A percentile compares a stretch with the other conserved stretches of the same genome.
These are phyloP conservation scores for Triplophysa yarkandensis DNA, from an alignment of 2,797 vertebrate genomes.

Conservation along the genomic window DNA sequence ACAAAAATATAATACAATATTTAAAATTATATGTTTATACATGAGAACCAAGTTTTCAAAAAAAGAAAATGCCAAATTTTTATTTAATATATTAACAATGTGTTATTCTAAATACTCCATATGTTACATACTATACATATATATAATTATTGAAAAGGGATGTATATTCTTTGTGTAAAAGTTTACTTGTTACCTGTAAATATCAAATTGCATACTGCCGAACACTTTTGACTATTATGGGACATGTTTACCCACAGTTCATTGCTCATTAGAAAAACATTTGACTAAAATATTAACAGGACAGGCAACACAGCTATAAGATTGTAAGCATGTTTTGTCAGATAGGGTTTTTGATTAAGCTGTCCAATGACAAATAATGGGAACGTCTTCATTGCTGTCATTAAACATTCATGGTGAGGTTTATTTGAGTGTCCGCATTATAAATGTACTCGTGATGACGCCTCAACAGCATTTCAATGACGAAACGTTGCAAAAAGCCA, in stretches of 20 bases:
- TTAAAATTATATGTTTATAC: too few relatives aligned
- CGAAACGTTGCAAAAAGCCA: constrained; percentile 48
- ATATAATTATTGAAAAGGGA: too few relatives aligned
- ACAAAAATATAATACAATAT: too few relatives aligned
- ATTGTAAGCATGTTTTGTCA: constrained; percentile 1
- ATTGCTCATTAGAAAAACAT: neutral
- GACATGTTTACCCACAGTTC: neutral
- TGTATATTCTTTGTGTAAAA: too few relatives aligned
- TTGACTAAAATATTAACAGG: constrained; percentile 7
- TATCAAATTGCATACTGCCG: neutral
- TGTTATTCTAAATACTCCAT: too few relatives aligned
- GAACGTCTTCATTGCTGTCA: constrained; percentile 11
- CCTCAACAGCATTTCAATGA: constrained; percentile 48
- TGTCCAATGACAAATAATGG: constrained; percentile 10
- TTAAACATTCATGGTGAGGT: constrained; percentile 23
- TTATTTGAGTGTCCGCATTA: constrained; percentile 6
- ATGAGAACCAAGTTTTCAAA: too few relatives aligned
- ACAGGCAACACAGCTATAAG: neutral
- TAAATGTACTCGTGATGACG: constrained; percentile 32
- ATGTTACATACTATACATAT: too few relatives aligned
- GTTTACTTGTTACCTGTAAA: neutral
- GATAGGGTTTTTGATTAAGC: neutral
- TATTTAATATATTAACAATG: too few relatives aligned
- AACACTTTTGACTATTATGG: neutral
- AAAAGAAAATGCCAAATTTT: too few relatives aligned